These are phyloP conservation scores for Leuciscus waleckii DNA, from an alignment of 2,797 vertebrate genomes.

Conservation along the genomic window DNA sequence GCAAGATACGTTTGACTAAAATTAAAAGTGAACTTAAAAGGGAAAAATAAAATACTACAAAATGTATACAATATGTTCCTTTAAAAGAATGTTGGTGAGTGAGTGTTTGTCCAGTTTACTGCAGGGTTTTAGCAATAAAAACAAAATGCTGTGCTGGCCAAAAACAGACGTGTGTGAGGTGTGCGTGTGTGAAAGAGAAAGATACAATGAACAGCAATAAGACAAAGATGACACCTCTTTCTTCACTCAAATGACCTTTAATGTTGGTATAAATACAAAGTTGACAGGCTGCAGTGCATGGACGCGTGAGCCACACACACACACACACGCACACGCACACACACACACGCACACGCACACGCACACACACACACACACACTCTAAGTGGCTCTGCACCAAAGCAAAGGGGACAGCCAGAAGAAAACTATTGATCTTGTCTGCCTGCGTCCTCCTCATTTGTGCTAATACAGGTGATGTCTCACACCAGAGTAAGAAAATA, in stretches of 20 bases:
- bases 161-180: neutral
- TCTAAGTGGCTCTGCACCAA: conserved; percentile 14
- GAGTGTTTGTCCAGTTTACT: neutral
- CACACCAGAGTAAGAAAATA: conserved; percentile 53
- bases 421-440: conserved; percentile 30
- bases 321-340: conserved; percentile 29
- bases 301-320: conserved; percentile 50
- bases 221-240: conserved; percentile 46
- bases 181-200: neutral
- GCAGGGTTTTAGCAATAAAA: neutral
- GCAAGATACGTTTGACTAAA: neutral
- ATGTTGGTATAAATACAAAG: conserved; percentile 61
- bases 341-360: conserved; percentile 22
- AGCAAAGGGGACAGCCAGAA: conserved; percentile 2
- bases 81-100: neutral
- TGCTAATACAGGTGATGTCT: conserved; percentile 64
- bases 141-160: neutral
- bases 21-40: neutral
- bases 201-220: conserved; percentile 30
- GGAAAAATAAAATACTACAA: neutral
- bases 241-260: conserved; percentile 62
- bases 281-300: conserved; percentile 57
- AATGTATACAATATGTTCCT: neutral
- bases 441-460: conserved; percentile 51
- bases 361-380: neutral